Evolutionary conservation across 2,888 invertebrate species (phyloP).

Genomic region (Sialis fuliginosa): DNA sequence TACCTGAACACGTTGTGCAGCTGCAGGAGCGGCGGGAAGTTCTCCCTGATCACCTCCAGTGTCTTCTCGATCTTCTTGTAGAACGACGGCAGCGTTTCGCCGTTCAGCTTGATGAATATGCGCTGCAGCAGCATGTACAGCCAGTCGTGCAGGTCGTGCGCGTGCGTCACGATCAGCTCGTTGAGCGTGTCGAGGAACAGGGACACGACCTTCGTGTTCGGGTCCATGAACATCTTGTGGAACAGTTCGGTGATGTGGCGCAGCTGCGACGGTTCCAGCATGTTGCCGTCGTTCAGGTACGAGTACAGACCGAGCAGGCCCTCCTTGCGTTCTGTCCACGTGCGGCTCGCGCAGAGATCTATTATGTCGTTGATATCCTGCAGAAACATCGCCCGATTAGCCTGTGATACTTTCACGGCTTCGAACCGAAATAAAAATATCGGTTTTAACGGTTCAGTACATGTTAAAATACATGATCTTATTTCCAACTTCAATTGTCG

Average conservation of each 20-base stretch:
- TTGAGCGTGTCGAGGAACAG: conserved; percentile 85
- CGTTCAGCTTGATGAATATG: conserved; percentile 73
- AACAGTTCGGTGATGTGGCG: conserved; percentile 82
- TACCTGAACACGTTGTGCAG: conserved; percentile 58
- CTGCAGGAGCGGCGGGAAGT: conserved; percentile 47
- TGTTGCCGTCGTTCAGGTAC: conserved; percentile 51
- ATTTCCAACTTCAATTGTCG: too few relatives aligned
- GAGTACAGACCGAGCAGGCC: conserved; percentile 60
- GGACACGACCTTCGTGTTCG: conserved; percentile 85
- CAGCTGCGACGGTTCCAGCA: conserved; percentile 49
- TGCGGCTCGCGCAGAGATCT: conserved; percentile 69
- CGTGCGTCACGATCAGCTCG: conserved; percentile 73
- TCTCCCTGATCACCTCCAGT: conserved; percentile 54
- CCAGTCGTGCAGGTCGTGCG: conserved; percentile 81
- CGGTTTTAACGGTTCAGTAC: too few relatives aligned
- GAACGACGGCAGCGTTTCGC: conserved; percentile 81
- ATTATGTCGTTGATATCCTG: conserved; percentile 76
- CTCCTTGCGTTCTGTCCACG: conserved; percentile 92
- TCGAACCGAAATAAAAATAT: too few relatives aligned
- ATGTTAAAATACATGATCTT: too few relatives aligned
- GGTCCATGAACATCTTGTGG: conserved; percentile 94
- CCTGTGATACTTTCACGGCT: too few relatives aligned
- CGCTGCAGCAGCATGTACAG: conserved; percentile 67
- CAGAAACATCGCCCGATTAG: conserved; percentile 11
- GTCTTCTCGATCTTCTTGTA: conserved; percentile 80